phyloP scores from a whole-genome alignment of 2,797 vertebrate species.

The Acipenser transmontanus region DNA sequence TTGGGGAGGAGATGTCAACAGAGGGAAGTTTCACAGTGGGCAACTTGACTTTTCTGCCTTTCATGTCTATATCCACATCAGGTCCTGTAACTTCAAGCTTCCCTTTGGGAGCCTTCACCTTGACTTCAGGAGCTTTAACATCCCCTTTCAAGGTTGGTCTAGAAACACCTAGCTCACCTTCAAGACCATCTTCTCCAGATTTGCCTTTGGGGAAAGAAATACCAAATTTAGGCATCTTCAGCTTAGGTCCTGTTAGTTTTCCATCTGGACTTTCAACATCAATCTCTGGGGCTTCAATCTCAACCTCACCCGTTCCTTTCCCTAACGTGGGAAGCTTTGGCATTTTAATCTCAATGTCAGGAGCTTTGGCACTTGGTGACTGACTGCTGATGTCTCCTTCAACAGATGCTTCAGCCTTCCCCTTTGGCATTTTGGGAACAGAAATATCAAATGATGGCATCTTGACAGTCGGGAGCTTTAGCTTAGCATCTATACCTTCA shows the following conservation, averaged over 20 bases:
- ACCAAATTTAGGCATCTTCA: constrained; percentile 48
- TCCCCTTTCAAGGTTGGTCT: not conserved
- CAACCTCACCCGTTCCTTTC: constrained; percentile 23
- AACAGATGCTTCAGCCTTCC: constrained; percentile 5
- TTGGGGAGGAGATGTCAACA: constrained; percentile 70
- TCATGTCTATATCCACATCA: not conserved
- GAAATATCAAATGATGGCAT: constrained; percentile 18
- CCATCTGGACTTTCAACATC: constrained; percentile 23
- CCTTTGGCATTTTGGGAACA: constrained; percentile 10
- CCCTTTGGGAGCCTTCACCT: constrained; percentile 23
- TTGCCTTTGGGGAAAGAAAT: constrained; percentile 44
- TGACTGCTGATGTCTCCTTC: not conserved
- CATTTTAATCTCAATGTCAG: constrained; percentile 16
- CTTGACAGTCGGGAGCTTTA: constrained; percentile 14
- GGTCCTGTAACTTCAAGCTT: not conserved
- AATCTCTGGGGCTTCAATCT: constrained; percentile 4
- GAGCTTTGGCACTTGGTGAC: constrained; percentile 7
- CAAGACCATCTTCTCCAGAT: constrained; percentile 22
- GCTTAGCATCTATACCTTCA: constrained; percentile 1
- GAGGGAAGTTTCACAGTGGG: constrained; percentile 61
- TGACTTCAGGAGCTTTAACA: constrained; percentile 21
- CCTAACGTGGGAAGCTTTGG: constrained; percentile 18
- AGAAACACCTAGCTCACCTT: constrained; percentile 23
- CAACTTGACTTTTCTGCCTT: constrained; percentile 46
- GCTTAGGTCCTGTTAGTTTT: constrained; percentile 26